Conservation (phyloP, 2,888 invertebrate species). For the Caenorhabditis drosophilae region DNA sequence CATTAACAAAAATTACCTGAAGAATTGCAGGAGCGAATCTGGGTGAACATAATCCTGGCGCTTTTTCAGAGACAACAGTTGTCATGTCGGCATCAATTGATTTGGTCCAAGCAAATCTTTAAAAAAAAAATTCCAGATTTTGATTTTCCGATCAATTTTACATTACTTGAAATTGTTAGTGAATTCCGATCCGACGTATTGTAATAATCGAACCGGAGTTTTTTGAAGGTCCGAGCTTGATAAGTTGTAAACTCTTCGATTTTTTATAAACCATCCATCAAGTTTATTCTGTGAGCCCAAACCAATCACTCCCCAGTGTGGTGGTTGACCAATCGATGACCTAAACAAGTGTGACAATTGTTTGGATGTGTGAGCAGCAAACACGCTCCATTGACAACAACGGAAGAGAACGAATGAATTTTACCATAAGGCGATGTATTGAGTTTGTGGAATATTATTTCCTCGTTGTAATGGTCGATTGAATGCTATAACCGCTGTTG, state of each 20-base stretch:
- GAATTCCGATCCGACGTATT: constrained; percentile 37
- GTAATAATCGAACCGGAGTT: constrained; percentile 32
- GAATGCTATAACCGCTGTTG: constrained; percentile 33
- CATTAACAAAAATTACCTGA: too few relatives aligned
- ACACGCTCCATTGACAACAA: too few relatives aligned
- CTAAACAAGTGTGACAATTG: constrained; percentile 23
- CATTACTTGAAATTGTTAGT: constrained; percentile 43
- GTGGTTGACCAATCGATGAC: constrained; percentile 37
- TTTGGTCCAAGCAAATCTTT: constrained; percentile 40
- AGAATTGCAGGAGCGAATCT: constrained; percentile 43
- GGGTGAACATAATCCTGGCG: constrained; percentile 27
- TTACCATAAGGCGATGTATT: constrained; percentile 44
- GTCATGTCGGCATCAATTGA: constrained; percentile 39
- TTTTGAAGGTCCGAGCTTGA: constrained; percentile 13
- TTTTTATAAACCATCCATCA: constrained; percentile 42
- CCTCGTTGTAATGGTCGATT: constrained; percentile 42
- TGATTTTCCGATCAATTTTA: not conserved
- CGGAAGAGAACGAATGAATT: too few relatives aligned
- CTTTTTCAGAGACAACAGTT: constrained; percentile 35
- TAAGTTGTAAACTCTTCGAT: constrained; percentile 25
- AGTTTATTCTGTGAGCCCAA: constrained; percentile 20
- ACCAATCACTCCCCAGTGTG: constrained; percentile 40
- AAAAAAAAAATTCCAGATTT: not conserved
- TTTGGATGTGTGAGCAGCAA: too few relatives aligned
- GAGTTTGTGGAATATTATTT: constrained; percentile 20